Percentiles rank a stretch among this genome's conserved stretches.
Evolutionary conservation across 2,113 vertebrate species (phyloP).

Genomic region (Haemorhous mexicanus): DNA sequence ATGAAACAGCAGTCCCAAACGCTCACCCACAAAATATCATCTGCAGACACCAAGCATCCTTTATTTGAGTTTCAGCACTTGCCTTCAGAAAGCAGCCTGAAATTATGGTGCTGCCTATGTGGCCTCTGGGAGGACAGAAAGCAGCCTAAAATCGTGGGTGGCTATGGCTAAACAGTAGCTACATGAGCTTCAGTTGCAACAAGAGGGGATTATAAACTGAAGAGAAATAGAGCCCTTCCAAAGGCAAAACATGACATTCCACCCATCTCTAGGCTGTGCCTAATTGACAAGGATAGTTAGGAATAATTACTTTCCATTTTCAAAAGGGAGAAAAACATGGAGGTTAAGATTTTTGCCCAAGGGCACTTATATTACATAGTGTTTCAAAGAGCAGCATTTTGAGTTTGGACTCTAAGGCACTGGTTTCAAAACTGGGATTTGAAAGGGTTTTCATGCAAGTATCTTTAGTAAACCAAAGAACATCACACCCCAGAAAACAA

Average conservation of each 20-base stretch:
- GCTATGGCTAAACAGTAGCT: not conserved
- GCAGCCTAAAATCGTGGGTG: not conserved
- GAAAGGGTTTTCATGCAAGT: not conserved
- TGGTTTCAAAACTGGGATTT: not conserved
- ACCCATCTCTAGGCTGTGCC: not conserved
- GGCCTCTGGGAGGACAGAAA: not conserved
- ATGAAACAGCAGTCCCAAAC: not conserved
- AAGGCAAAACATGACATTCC: not conserved
- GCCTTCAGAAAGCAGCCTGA: not conserved
- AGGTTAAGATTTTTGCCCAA: not conserved
- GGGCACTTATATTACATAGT: not conserved
- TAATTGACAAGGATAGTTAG: not conserved
- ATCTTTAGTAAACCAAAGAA: not conserved
- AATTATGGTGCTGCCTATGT: not conserved
- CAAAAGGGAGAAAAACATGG: not conserved
- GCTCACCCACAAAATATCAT: not conserved
- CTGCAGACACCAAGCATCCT: not conserved
- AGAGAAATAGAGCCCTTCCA: not conserved
- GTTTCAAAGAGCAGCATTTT: not conserved
- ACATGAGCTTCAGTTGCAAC: not conserved
- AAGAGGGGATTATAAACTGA: not conserved
- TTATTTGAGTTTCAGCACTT: not conserved
- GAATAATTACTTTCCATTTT: not conserved
- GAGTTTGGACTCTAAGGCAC: not conserved
- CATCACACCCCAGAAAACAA: not conserved